Evolutionary conservation across 2,797 vertebrate species (phyloP), one percentile per base, ranked within the genome.

Genomic region (Microcaecilia unicolor): DNA sequence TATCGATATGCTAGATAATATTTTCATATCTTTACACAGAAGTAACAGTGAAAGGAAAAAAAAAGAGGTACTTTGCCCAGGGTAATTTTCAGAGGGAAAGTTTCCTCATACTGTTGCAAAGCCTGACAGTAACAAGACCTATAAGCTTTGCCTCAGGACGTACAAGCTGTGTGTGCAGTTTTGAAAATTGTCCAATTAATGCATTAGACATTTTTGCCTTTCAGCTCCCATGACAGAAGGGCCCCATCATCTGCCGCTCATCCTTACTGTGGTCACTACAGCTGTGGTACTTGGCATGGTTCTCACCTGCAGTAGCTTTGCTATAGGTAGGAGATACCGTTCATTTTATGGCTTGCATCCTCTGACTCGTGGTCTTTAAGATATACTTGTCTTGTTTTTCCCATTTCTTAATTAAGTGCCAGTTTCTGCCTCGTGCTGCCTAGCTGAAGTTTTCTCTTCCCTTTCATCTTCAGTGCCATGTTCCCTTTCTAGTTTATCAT

Each of bases 251-350:
- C 67, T 86, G 30, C 77, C 85, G 3, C 73, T 94, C 37, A 81
- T 94, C 58, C 48, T 91, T 61, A 78, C 83, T 1, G 83, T 93
- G 37, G 75, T 90, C 31, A 74, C 75, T 38, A 85, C 87, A 40
- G 83, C 82, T 22, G 56, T 88, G 7, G 77, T 83, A 10, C 88
- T 84, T 14, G 78, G 84, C 51, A 57, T 83, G 9, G 68, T 83
- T 7, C 72, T 95, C 44, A 78, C 87, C 65, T 94, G 89, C 34
- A 70, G 81, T 33, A 73, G 86, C 67, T 59, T 94, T 14, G 83
- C 86, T 53, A 80, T 92, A 64, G 81, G 91, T 95, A 90, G 78
- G 85, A 78, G 70, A 72, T 58, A 78, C 54, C 49, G 80, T 39
- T 68, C 78, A 48, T 65, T 81, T 51, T 84, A 78, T 63, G 64